phyloP scores from a whole-genome alignment of 2,113 vertebrate genomes.

The Pundamilia nyererei region DNA sequence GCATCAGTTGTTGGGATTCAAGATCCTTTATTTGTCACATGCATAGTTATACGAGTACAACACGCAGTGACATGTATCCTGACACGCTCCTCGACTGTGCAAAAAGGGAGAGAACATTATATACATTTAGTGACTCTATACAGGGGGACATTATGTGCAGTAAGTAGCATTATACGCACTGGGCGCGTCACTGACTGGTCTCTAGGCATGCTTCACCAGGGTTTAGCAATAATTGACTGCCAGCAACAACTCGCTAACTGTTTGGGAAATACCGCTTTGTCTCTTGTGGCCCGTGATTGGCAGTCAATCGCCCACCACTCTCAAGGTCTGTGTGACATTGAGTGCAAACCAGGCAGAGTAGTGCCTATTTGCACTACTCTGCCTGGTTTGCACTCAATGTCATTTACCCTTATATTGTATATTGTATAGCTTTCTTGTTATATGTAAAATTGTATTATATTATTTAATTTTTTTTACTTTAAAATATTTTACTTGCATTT shows the following conservation, averaged over 20 bases:
- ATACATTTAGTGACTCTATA: not conserved
- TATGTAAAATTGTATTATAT: too few species aligned
- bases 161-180: not conserved
- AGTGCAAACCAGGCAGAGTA: too few species aligned
- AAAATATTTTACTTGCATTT: too few species aligned
- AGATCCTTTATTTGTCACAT: not conserved
- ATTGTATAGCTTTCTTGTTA: too few species aligned
- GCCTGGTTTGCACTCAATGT: too few species aligned
- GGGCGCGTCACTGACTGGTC: fast-evolving
- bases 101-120: not conserved
- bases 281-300: fast-evolving
- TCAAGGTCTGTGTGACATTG: not conserved
- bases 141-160: not conserved
- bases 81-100: not conserved
- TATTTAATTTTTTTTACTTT: too few species aligned
- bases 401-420: too few species aligned
- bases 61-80: not conserved
- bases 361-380: too few species aligned
- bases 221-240: not conserved
- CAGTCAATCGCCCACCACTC: not conserved
- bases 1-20: not conserved
- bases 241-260: not conserved
- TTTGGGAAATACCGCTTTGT: fast-evolving
- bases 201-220: not conserved
- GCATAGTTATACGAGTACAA: not conserved